phyloP scores from a whole-genome alignment of 2,113 vertebrate genomes.

The Anhinga anhinga region DNA sequence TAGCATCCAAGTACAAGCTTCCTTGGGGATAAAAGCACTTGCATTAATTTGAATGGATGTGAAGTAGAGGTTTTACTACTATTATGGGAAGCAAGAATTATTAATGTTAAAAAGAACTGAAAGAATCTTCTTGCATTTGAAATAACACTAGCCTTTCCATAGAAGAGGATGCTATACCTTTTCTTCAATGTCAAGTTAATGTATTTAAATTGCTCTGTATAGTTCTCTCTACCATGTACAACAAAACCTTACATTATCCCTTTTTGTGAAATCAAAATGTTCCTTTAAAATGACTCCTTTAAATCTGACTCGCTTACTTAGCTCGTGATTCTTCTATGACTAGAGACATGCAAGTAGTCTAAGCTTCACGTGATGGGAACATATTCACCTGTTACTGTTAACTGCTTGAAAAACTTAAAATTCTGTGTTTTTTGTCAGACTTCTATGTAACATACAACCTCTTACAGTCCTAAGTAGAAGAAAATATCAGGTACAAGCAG shows the following conservation, averaged over 20 bases:
- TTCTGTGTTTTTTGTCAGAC: neutral
- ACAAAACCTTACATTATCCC: neutral
- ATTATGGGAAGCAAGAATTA: neutral
- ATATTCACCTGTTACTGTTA: neutral
- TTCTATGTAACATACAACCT: neutral
- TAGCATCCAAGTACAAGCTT: neutral
- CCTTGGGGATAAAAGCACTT: neutral
- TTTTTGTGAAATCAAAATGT: neutral
- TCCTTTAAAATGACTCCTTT: neutral
- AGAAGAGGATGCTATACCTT: neutral
- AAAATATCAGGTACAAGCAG: neutral
- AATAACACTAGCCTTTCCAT: neutral
- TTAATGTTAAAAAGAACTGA: neutral
- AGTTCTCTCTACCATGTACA: neutral
- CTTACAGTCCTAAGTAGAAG: neutral
- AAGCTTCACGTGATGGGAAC: neutral
- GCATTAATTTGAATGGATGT: neutral
- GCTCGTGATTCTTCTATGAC: neutral
- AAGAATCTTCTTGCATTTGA: neutral
- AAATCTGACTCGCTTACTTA: neutral
- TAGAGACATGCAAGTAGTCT: neutral
- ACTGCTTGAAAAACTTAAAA: neutral
- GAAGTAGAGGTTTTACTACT: neutral
- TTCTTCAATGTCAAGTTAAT: neutral
- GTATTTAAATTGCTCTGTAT: neutral